Percentiles rank a stretch among this genome's conserved stretches.
phyloP scores from a whole-genome alignment of 2,113 vertebrate species.

The Oceanites oceanicus region DNA sequence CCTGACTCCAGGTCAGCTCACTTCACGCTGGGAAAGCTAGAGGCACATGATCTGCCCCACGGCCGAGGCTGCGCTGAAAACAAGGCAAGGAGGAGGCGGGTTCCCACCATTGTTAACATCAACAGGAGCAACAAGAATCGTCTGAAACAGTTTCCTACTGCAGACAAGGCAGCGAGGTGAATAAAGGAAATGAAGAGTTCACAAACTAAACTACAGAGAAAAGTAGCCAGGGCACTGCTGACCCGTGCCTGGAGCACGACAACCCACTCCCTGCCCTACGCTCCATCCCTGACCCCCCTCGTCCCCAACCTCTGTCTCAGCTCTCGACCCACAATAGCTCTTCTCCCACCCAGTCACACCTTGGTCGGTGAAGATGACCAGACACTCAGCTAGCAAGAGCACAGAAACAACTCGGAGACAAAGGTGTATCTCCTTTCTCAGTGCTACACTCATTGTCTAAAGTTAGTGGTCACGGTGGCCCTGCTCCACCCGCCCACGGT shows the following conservation, averaged over 20 bases:
- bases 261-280: not conserved
- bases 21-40: not conserved
- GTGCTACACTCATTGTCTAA: not conserved
- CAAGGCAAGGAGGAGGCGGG: not conserved
- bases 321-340: not conserved
- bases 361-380: accelerated
- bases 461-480: accelerated
- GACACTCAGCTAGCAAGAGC: not conserved
- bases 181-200: not conserved
- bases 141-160: conserved; percentile 11
- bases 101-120: conserved; percentile 46
- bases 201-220: not conserved
- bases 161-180: not conserved
- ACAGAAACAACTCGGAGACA: not conserved
- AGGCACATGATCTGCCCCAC: not conserved
- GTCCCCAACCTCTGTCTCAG: not conserved
- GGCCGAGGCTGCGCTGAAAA: not conserved
- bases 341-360: not conserved
- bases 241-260: not conserved
- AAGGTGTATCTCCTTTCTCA: accelerated
- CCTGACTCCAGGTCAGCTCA: not conserved
- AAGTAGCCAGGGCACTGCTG: not conserved
- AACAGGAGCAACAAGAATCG: not conserved
- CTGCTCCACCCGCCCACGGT: not conserved
- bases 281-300: accelerated